Evolutionary conservation across 2,888 invertebrate genomes (phyloP).

Genomic region (Gymnoscelis rufifasciata): DNA sequence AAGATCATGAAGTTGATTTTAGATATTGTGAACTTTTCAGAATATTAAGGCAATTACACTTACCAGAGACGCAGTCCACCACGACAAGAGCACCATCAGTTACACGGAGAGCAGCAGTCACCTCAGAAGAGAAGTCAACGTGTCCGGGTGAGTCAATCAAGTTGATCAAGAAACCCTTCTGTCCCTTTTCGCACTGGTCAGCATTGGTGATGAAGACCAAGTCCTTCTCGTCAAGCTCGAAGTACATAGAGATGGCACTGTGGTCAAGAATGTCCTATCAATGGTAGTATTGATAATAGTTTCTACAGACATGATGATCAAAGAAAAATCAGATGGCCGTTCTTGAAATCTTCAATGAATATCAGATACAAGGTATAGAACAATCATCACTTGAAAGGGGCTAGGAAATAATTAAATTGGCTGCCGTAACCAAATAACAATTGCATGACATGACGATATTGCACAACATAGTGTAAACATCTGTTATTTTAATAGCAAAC

Average conservation of each 20-base stretch:
- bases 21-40: no score
- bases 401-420: no score
- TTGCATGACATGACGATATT: slow-evolving; percentile 5
- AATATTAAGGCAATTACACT: slow-evolving; percentile 35
- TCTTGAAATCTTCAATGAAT: slow-evolving; percentile 70
- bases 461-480: slow-evolving; percentile 11
- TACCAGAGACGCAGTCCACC: slow-evolving; percentile 99
- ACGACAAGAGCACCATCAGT: slow-evolving; percentile 99
- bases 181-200: slow-evolving; percentile 93
- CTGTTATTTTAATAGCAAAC: no score
- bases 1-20: no score
- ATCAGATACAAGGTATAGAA: slow-evolving; percentile 73
- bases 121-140: slow-evolving; percentile 99
- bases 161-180: slow-evolving; percentile 99
- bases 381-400: slow-evolving; percentile 80
- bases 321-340: slow-evolving; percentile 76
- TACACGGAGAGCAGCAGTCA: slow-evolving; percentile 99
- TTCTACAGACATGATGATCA: no score
- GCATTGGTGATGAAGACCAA: slow-evolving; percentile 93
- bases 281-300: neutral
- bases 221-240: slow-evolving; percentile 97
- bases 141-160: slow-evolving; percentile 99
- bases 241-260: slow-evolving; percentile 99
- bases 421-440: neutral
- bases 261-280: slow-evolving; percentile 17